Conservation (phyloP, 1,140 invertebrate genomes). For the Oryzaephilus surinamensis region DNA sequence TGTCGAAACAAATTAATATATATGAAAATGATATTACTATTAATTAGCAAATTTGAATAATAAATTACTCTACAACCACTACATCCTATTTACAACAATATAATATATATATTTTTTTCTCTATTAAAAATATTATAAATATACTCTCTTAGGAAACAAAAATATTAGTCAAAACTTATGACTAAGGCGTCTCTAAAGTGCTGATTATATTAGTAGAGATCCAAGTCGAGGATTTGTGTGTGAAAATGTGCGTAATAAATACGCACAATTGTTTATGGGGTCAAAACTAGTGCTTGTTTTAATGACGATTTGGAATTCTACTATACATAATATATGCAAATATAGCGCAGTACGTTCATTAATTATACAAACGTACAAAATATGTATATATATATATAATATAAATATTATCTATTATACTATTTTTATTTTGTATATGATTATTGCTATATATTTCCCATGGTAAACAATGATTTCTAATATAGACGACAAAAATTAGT, state of each 20-base stretch:
- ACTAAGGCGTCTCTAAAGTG: conserved; percentile 29
- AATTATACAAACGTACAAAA: too few species aligned
- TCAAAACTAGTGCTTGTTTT: background rate
- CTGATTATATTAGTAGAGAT: conserved; percentile 23
- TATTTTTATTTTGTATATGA: conserved; percentile 28
- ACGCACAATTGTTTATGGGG: too few species aligned
- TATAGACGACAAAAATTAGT: background rate
- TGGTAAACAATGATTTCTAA: conserved; percentile 24
- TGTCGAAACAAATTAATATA: conserved; percentile 8
- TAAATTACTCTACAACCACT: conserved; percentile 17
- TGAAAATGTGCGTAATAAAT: too few species aligned
- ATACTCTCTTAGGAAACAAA: conserved; percentile 37
- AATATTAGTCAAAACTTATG: conserved; percentile 30
- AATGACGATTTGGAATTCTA: background rate
- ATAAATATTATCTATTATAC: conserved; percentile 21
- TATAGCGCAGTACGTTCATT: background rate
- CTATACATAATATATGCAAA: conserved; percentile 4
- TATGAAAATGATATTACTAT: background rate
- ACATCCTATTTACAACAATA: background rate
- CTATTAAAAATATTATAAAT: conserved; percentile 39
- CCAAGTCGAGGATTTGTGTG: too few species aligned
- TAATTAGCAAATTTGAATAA: conserved; percentile 6
- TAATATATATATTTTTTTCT: conserved; percentile 31
- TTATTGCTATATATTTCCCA: conserved; percentile 32
- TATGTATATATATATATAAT: too few species aligned